Conservation (phyloP, 2,797 vertebrate species). For the Lophius americanus region DNA sequence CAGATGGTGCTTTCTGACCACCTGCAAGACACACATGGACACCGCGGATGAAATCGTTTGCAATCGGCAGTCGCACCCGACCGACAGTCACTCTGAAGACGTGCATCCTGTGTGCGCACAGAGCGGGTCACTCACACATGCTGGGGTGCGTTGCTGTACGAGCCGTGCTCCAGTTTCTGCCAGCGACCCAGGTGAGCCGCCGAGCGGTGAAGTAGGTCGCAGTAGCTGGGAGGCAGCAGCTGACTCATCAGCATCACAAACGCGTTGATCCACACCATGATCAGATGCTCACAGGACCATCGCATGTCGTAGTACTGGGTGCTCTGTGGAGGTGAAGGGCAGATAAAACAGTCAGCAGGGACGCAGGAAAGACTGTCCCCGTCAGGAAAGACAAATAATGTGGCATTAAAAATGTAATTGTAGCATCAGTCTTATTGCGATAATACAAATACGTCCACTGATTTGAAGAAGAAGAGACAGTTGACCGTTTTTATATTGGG, state of each 20-base stretch:
- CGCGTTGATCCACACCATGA: slow-evolving; percentile 99
- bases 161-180: slow-evolving; percentile 97
- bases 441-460: too few species aligned
- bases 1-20: slow-evolving; percentile 98
- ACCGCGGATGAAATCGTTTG: too few species aligned
- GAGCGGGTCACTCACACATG: slow-evolving; percentile 88
- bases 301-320: slow-evolving; percentile 99
- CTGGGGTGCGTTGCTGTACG: slow-evolving; percentile 96
- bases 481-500: too few species aligned
- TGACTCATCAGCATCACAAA: slow-evolving; percentile 99
- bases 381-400: too few species aligned
- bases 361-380: too few species aligned
- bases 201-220: slow-evolving; percentile 95
- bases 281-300: slow-evolving; percentile 99
- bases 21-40: slow-evolving; percentile 73
- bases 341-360: too few species aligned
- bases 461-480: too few species aligned
- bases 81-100: too few species aligned
- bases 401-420: too few species aligned
- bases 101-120: background rate
- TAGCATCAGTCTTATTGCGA: too few species aligned
- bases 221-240: slow-evolving; percentile 96
- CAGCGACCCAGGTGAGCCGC: slow-evolving; percentile 96
- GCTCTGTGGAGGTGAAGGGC: slow-evolving; percentile 81
- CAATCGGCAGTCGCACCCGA: too few species aligned